Percentiles rank a stretch among this genome's conserved stretches.
These are phyloP conservation scores for Poecile atricapillus DNA, from an alignment of 2,113 vertebrate genomes.

Conservation along the genomic window DNA sequence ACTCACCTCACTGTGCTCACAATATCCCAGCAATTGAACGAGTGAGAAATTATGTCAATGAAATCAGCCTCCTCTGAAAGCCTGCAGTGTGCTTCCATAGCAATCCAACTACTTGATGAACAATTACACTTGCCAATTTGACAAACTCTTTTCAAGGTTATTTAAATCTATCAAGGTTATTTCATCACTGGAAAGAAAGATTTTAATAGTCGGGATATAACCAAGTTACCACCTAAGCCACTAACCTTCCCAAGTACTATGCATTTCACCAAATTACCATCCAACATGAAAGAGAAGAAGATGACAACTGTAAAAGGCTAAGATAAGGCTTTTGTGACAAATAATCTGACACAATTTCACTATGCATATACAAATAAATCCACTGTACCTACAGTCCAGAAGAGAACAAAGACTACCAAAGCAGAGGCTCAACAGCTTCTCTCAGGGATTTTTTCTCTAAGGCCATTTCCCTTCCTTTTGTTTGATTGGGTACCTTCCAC, in stretches of 20 bases:
- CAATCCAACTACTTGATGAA: neutral
- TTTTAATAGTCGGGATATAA: neutral
- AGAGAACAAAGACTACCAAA: neutral
- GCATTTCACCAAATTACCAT: neutral
- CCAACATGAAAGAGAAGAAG: neutral
- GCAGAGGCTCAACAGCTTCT: neutral
- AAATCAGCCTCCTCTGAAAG: neutral
- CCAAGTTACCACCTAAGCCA: neutral
- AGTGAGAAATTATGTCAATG: conserved; percentile 5
- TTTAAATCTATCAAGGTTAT: neutral
- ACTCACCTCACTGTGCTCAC: neutral
- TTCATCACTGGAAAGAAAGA: neutral
- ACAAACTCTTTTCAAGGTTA: neutral
- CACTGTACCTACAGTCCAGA: neutral
- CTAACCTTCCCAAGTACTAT: neutral
- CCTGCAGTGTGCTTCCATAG: neutral
- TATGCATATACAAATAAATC: neutral
- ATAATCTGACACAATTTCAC: neutral
- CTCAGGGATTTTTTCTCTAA: neutral
- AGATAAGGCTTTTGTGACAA: neutral
- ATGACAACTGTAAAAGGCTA: neutral
- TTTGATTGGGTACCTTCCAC: neutral
- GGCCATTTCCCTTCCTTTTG: neutral
- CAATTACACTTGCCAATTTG: neutral
- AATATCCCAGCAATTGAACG: neutral